Percentiles rank a stretch among this genome's conserved stretches.
Conservation (phyloP, 2,113 vertebrate species). For the Shinisaurus crocodilurus region DNA sequence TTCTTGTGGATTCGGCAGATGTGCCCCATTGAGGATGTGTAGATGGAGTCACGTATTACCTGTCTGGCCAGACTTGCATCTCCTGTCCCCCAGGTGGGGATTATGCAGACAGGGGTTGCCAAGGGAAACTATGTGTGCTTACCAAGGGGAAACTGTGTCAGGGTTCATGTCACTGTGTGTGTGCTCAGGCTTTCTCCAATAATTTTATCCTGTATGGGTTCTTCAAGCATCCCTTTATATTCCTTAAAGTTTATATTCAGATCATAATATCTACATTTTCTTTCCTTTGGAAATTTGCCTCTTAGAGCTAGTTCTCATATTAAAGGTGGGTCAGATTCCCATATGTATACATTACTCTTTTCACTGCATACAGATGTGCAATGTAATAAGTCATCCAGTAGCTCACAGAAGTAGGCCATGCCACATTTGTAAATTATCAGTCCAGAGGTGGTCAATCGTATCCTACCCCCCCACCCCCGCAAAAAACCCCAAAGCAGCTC, state of each 20-base stretch:
- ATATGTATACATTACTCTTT: background rate
- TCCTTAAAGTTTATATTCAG: background rate
- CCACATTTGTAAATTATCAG: constrained; percentile 28
- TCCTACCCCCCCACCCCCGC: too few relatives aligned
- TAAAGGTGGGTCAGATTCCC: background rate
- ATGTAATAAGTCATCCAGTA: background rate
- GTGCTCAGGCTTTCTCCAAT: too few relatives aligned
- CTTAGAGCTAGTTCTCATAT: background rate
- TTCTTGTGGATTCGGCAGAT: too few relatives aligned
- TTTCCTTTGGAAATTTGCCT: background rate
- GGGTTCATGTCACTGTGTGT: too few relatives aligned
- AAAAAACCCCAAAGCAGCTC: background rate
- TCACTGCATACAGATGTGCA: background rate
- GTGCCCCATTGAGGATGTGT: too few relatives aligned
- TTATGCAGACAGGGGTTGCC: too few relatives aligned
- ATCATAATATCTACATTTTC: background rate
- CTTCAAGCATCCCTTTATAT: background rate
- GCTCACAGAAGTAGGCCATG: background rate
- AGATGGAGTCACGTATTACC: too few relatives aligned
- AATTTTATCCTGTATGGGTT: background rate
- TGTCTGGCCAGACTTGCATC: too few relatives aligned
- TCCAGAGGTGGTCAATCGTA: too few relatives aligned
- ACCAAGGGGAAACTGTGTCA: too few relatives aligned
- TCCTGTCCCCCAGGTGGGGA: too few relatives aligned
- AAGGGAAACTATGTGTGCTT: too few relatives aligned